Percentiles rank a stretch among this genome's conserved stretches.
Evolutionary conservation across 2,113 vertebrate genomes (phyloP).

Genomic region (Corythornis cristatus): DNA sequence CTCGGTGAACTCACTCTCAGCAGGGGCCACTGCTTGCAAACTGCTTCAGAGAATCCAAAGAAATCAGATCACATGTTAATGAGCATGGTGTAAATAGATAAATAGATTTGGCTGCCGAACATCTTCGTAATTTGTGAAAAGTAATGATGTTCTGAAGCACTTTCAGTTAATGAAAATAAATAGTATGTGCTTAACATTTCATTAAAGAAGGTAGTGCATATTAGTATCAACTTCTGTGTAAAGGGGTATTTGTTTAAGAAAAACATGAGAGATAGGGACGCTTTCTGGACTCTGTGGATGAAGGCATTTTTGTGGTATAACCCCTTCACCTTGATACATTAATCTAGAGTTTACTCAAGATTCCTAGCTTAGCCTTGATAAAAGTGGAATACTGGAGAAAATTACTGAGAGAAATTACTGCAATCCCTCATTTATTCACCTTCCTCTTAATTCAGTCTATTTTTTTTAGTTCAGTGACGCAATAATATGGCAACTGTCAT

Average conservation of each 20-base stretch:
- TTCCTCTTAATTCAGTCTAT: neutral
- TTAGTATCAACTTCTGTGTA: slow-evolving; percentile 29
- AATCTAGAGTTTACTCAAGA: neutral
- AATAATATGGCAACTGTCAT: neutral
- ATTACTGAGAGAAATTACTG: neutral
- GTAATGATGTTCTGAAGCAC: neutral
- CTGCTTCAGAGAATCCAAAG: slow-evolving; percentile 4
- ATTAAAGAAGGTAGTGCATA: slow-evolving; percentile 43
- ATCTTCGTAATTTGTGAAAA: slow-evolving; percentile 33
- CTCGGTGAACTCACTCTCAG: neutral
- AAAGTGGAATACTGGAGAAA: neutral
- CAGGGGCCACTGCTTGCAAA: slow-evolving; percentile 16
- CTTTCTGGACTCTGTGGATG: neutral
- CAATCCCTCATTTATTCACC: neutral
- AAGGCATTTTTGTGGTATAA: neutral
- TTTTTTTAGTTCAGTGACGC: neutral
- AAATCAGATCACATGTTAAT: slow-evolving; percentile 19
- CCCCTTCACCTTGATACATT: neutral
- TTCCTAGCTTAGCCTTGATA: neutral
- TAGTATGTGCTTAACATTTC: neutral
- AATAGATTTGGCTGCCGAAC: slow-evolving; percentile 51
- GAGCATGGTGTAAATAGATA: slow-evolving; percentile 11
- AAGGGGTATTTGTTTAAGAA: slow-evolving; percentile 47
- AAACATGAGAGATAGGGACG: neutral
- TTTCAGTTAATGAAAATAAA: slow-evolving; percentile 44